These are phyloP conservation scores for Mus spretus DNA, from an alignment of 2,797 vertebrate genomes.

Conservation along the genomic window DNA sequence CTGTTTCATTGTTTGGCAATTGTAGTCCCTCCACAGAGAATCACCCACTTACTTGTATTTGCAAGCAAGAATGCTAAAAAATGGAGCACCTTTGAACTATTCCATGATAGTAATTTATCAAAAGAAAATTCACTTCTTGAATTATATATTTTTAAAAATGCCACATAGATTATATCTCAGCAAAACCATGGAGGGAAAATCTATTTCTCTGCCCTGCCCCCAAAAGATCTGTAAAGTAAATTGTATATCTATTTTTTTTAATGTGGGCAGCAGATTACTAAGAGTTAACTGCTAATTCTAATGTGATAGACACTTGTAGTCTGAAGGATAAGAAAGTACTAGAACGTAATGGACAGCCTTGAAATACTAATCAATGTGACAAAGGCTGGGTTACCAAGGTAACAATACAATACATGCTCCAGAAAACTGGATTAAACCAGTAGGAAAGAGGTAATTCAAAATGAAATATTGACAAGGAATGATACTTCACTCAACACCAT, in stretches of 20 bases:
- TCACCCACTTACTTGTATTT: not conserved
- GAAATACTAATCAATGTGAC: conserved; percentile 55
- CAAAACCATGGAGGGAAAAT: not conserved
- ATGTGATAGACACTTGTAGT: conserved; percentile 35
- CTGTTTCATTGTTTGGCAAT: conserved; percentile 2
- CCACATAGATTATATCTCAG: conserved; percentile 5
- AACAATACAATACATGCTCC: conserved; percentile 66
- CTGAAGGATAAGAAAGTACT: conserved; percentile 57
- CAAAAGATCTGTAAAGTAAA: not conserved
- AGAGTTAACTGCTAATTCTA: conserved; percentile 61
- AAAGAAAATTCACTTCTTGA: conserved; percentile 48
- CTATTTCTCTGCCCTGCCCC: not conserved
- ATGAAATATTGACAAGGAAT: conserved; percentile 69
- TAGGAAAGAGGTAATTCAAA: conserved; percentile 68
- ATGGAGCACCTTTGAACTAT: not conserved
- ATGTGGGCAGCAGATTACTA: conserved; percentile 31
- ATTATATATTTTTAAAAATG: conserved; percentile 30
- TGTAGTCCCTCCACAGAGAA: conserved; percentile 12
- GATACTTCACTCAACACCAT: conserved; percentile 32
- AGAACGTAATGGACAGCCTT: conserved; percentile 75
- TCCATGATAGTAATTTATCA: conserved; percentile 25
- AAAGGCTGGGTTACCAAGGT: conserved; percentile 78
- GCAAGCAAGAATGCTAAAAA: not conserved
- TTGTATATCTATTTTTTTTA: conserved; percentile 26
- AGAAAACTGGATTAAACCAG: conserved; percentile 64